Base-by-base conservation (phyloP, 2,888 invertebrate genomes). In the Cryptocheilus praepositus region DNA sequence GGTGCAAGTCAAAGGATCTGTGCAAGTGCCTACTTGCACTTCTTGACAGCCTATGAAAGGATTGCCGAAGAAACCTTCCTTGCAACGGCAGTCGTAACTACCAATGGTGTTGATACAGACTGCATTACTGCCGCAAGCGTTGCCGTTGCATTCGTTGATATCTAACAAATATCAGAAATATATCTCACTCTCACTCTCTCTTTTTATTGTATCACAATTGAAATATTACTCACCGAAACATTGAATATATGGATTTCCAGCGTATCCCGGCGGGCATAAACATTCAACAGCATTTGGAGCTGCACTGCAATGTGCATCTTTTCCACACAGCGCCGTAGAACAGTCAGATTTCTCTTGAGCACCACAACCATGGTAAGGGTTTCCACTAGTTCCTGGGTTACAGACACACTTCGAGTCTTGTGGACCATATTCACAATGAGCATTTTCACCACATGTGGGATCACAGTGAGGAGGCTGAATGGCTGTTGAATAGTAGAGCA, bases 51-150 rank as follows among this genome's bases (percentile, higher is more conserved):
- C 92, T 71, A 93, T 92, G 84, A 96, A 96, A 0, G 97, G 97
- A 91, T 97, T 96, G 56, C 97, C 97, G 66, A 94, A 93, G 85
- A 93, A 94, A 57, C 94, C 94, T 72, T 94, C 94, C 85, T 95
- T 93, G 85, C 98, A 98, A 49, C 95, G 92, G 87, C 98, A 98
- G 85, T 96, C 96, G 86, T 94, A 98, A 80, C 95, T 94, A 61
- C 98, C 98, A 15, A 94, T 92, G 0, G 95, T 95, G 86, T 98
- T 98, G 74, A 97, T 94, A 85, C 98, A 98, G 52, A 94, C 93
- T 0, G 98, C 96, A 86, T 96, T 95, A 81, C 92, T 91, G 7
- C 95, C 96, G 83, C 96, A 96, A 0, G 95, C 95, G 81, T 93
- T 93, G 73, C 92, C 92, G 69, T 90, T 91, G 84, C 96, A 96